phyloP scores from a whole-genome alignment of 2,888 invertebrate species.

The Caenorhabditis sp. region DNA sequence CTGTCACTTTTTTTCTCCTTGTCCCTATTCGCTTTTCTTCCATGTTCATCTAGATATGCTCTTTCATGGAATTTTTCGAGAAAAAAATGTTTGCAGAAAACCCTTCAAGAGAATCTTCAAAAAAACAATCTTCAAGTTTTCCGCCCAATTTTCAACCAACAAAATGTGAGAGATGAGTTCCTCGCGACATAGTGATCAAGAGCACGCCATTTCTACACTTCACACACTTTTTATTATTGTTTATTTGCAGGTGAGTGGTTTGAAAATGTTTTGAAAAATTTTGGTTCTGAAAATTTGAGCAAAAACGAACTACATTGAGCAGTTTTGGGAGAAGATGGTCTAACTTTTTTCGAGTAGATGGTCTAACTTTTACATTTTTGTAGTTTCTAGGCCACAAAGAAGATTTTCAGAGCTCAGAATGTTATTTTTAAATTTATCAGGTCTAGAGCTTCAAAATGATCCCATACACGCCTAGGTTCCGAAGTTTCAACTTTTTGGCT shows the following conservation, averaged over 20 bases:
- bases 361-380: background rate
- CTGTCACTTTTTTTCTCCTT: constrained; percentile 16
- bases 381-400: background rate
- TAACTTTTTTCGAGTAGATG: too few species aligned
- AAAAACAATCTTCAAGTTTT: background rate
- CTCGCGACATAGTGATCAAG: constrained; percentile 44
- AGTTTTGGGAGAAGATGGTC: background rate
- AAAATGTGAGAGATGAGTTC: constrained; percentile 63
- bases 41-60: background rate
- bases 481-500: background rate
- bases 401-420: background rate
- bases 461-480: background rate
- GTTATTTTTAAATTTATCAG: background rate
- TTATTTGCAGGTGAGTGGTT: constrained; percentile 66
- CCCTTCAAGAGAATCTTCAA: background rate
- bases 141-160: background rate
- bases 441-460: background rate
- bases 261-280: too few species aligned
- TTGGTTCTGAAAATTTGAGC: background rate
- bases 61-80: background rate
- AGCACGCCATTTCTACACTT: constrained; percentile 68
- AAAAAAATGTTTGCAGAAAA: background rate
- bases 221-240: constrained; percentile 74
- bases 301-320: background rate
- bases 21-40: background rate